Evolutionary conservation across 2,797 vertebrate genomes (phyloP), one percentile per base, ranked within the genome.

Genomic region (Enteromius afrohamiltoni): DNA sequence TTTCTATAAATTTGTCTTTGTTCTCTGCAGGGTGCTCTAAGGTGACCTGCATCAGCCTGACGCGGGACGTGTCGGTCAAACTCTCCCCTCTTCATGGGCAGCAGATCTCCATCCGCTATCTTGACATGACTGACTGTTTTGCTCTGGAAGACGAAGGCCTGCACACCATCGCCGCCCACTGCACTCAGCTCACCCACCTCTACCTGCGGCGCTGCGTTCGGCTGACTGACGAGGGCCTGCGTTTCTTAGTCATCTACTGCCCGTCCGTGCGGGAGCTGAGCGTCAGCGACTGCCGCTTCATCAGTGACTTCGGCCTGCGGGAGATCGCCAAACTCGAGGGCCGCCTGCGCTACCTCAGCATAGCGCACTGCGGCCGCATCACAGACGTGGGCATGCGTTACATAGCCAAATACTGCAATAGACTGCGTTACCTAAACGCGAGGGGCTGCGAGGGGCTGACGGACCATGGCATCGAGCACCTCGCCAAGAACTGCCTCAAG

Each of bases 121-220:
- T 97, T 92, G 96, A 97, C 93, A 97, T 97, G 96, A 96, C 96
- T 2, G 96, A 97, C 93, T 97, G 96, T 93, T 97, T 97, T 1
- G 95, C 96, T 74, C 94, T 97, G 86, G 96, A 97, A 89, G 96
- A 97, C 6, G 96, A 96, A 55, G 96, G 96, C 29, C 93, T 97
- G 88, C 96, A 96, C 92, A 97, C 95, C 83, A 97, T 97, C 23
- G 95, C 96, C 0, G 95, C 96, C 4, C 96, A 97, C 92, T 97
- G 96, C 93, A 96, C 96, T 7, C 96, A 96, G 83, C 92, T 97
- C 64, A 96, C 96, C 1, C 96, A 96, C 91, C 93, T 97, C 11
- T 97, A 97, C 90, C 91, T 96, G 91, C 95, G 96, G 5, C 96
- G 96, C 88, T 96, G 96, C 0, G 93, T 96, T 8, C 96, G 96